These are phyloP conservation scores for Poecilia picta DNA, from an alignment of 2,797 vertebrate genomes.

Conservation along the genomic window DNA sequence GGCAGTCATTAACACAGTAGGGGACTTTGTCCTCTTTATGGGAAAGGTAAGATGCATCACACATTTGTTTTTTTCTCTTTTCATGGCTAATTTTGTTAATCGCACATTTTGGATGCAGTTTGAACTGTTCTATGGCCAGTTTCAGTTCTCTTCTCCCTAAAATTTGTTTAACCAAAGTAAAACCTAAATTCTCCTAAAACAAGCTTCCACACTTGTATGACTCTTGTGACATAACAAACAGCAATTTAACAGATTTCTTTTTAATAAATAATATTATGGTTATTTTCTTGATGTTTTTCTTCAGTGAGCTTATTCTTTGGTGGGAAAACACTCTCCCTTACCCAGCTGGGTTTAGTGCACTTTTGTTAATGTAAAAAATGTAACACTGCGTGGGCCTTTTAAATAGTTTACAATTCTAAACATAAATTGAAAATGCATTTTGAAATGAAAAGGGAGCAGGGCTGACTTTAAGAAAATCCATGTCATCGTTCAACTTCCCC, in stretches of 20 bases:
- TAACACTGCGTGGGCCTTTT: not conserved
- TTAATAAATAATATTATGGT: not conserved
- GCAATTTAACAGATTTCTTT: not conserved
- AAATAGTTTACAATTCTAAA: not conserved
- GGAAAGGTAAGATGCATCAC: conserved; percentile 87
- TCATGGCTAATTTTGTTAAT: not conserved
- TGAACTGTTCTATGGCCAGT: not conserved
- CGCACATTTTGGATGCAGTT: not conserved
- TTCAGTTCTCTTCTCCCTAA: not conserved
- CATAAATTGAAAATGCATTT: not conserved
- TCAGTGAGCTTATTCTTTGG: not conserved
- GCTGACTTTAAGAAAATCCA: not conserved
- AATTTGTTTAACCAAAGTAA: not conserved
- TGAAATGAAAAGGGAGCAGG: not conserved
- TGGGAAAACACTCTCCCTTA: not conserved
- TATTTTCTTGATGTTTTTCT: not conserved
- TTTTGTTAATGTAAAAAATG: not conserved
- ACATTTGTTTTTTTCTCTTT: not conserved
- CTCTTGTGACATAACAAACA: not conserved
- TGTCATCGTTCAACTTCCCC: no score
- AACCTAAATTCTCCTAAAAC: not conserved
- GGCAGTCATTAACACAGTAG: conserved; percentile 95
- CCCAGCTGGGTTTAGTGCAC: not conserved
- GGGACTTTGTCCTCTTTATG: conserved; percentile 96
- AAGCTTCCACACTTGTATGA: not conserved